phyloP scores from a whole-genome alignment of 2,113 vertebrate genomes.

The Pluvianellus socialis region DNA sequence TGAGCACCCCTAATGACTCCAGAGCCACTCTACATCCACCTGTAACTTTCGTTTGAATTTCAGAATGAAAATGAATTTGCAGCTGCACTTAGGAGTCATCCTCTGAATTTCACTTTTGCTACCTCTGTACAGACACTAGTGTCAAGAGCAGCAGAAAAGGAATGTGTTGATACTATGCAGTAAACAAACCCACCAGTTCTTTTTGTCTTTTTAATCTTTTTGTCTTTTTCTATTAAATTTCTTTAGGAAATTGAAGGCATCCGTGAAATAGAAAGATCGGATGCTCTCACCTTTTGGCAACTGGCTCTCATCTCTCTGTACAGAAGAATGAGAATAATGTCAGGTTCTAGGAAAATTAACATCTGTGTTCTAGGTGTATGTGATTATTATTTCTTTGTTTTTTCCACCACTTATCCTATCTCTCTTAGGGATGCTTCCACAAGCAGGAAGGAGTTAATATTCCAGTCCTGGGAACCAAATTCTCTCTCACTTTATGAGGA shows the following conservation, averaged over 20 bases:
- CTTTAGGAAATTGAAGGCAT: background rate
- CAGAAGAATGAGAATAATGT: background rate
- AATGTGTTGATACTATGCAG: background rate
- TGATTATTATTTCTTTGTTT: background rate
- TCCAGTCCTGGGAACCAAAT: background rate
- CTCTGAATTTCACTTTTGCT: background rate
- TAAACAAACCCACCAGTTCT: background rate
- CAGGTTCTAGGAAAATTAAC: background rate
- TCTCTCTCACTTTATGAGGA: background rate
- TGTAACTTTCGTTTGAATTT: background rate
- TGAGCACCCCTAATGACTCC: background rate
- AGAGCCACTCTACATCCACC: background rate
- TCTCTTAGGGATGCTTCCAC: background rate
- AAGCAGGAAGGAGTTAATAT: background rate
- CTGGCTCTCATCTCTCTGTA: background rate
- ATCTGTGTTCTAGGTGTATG: background rate
- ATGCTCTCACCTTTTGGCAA: background rate
- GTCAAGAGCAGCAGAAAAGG: background rate
- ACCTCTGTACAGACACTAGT: background rate
- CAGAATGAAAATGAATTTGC: background rate
- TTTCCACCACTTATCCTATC: background rate
- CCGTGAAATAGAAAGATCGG: background rate
- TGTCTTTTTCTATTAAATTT: background rate
- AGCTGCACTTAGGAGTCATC: background rate
- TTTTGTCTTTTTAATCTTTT: background rate